Conservation (phyloP, 1,140 invertebrate species). For the Lepidurus arcticus region DNA sequence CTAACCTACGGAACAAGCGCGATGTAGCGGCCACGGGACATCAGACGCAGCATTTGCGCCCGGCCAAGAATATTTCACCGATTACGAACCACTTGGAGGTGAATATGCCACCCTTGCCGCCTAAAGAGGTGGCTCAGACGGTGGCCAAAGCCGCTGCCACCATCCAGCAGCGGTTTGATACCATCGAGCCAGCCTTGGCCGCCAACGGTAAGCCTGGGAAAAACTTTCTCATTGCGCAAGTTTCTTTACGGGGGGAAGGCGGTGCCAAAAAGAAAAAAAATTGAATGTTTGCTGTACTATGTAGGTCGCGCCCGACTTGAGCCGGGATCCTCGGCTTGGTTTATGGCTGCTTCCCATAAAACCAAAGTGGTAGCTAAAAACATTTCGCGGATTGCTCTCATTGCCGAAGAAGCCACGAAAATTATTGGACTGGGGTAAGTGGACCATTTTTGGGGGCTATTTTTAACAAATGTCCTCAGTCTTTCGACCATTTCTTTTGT, state of each 20-base stretch:
- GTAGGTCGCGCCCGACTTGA: constrained; percentile 44
- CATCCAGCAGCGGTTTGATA: constrained; percentile 42
- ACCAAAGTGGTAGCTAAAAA: constrained; percentile 48
- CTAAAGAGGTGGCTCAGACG: constrained; percentile 43
- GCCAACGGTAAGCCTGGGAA: constrained; percentile 40
- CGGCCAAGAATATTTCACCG: constrained; percentile 39
- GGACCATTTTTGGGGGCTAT: background rate
- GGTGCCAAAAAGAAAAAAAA: background rate
- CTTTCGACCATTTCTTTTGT: no score
- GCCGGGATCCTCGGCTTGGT: constrained; percentile 50
- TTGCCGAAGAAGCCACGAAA: constrained; percentile 52
- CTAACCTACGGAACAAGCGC: background rate
- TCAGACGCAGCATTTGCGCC: constrained; percentile 40
- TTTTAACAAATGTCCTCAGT: no score
- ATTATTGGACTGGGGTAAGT: constrained; percentile 49
- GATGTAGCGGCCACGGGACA: constrained; percentile 32
- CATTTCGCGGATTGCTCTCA: constrained; percentile 47
- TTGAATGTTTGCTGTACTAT: background rate
- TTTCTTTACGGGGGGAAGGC: background rate
- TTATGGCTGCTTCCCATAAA: constrained; percentile 49
- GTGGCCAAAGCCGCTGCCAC: constrained; percentile 41
- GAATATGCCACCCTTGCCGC: constrained; percentile 43
- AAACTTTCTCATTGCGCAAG: background rate
- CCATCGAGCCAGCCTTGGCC: constrained; percentile 42
- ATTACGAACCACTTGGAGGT: constrained; percentile 40